Evolutionary conservation across 2,888 invertebrate genomes (phyloP).

Genomic region (Zhuqinia jingwanae): DNA sequence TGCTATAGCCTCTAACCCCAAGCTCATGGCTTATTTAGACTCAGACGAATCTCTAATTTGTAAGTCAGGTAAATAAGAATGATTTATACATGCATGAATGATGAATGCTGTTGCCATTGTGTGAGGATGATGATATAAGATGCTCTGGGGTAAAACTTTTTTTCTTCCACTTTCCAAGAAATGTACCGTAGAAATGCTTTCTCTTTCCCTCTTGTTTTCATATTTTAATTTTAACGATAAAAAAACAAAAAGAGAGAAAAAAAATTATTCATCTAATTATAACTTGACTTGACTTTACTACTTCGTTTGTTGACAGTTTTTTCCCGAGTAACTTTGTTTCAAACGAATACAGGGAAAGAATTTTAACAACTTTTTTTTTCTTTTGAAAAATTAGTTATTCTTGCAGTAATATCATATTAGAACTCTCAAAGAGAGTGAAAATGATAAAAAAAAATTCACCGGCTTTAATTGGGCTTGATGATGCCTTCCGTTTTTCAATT

Average conservation of each 20-base stretch:
- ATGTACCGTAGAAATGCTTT: background rate
- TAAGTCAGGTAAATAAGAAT: no score
- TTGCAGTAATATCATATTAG: background rate
- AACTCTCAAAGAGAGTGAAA: background rate
- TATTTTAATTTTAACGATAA: background rate
- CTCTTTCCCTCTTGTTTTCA: no score
- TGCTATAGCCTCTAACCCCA: no score
- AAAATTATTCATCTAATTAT: constrained; percentile 31
- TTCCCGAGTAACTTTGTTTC: background rate
- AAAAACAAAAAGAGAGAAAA: background rate
- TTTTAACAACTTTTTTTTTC: background rate
- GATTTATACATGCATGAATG: background rate
- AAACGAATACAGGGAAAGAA: background rate
- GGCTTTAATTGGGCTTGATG: background rate
- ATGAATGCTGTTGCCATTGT: background rate
- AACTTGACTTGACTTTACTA: background rate
- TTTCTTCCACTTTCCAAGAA: background rate
- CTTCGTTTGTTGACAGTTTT: constrained; percentile 20
- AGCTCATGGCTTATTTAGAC: background rate
- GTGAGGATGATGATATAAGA: no score
- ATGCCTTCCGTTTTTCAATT: constrained; percentile 22
- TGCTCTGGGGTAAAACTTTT: no score
- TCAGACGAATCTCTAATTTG: no score
- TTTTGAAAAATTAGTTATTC: constrained; percentile 17
- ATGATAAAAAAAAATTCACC: background rate